phyloP scores from a whole-genome alignment of 1,140 invertebrate species.

The Oncopeltus fasciatus region DNA sequence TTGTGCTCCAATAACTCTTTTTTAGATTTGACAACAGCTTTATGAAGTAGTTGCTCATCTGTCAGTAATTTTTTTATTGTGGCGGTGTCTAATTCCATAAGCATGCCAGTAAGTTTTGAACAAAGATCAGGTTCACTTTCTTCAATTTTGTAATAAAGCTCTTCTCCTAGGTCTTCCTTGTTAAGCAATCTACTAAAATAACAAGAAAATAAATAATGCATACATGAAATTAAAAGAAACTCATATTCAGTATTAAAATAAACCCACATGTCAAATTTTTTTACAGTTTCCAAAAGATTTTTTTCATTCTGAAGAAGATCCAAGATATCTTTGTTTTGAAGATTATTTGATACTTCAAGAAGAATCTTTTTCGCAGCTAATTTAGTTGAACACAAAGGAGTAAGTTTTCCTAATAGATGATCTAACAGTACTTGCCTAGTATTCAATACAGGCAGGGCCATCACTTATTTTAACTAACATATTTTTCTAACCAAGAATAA shows the following conservation, averaged over 20 bases:
- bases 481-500: no score
- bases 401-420: conserved; percentile 18
- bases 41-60: conserved; percentile 10
- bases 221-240: not conserved
- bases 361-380: conserved; percentile 10
- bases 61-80: conserved; percentile 19
- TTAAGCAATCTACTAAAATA: conserved; percentile 13
- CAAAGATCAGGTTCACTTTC: conserved; percentile 19
- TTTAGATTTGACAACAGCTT: conserved; percentile 21
- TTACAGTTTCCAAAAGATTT: conserved; percentile 4
- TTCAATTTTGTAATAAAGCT: conserved; percentile 19
- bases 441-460: conserved; percentile 16
- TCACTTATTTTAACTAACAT: not conserved
- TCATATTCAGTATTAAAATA: not conserved
- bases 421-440: conserved; percentile 19
- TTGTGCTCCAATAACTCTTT: conserved; percentile 16
- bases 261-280: conserved; percentile 8
- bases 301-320: conserved; percentile 16
- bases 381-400: not conserved
- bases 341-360: conserved; percentile 14
- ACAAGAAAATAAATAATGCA: not conserved
- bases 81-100: conserved; percentile 19
- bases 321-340: conserved; percentile 18
- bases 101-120: conserved; percentile 24
- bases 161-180: conserved; percentile 21